Evolutionary conservation across 2,113 vertebrate genomes (phyloP).

Genomic region (Damaliscus lunatus): DNA sequence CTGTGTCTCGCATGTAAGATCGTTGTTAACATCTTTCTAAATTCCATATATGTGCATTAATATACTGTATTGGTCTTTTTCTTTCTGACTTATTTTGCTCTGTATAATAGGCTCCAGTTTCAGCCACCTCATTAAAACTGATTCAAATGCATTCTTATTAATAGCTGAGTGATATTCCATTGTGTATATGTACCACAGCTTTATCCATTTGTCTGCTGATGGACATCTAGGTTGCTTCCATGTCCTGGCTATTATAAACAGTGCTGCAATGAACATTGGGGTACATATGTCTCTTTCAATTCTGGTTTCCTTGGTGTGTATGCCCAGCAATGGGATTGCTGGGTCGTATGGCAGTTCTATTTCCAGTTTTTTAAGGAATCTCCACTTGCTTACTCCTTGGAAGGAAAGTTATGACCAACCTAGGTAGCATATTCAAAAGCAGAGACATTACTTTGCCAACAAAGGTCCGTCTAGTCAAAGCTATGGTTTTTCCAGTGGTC

Average conservation of each 20-base stretch:
- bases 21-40: not conserved
- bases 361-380: not conserved
- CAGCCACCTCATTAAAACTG: not conserved
- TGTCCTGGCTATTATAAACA: not conserved
- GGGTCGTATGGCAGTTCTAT: not conserved
- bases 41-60: not conserved
- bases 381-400: not conserved
- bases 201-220: not conserved
- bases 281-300: not conserved
- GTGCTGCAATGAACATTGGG: not conserved
- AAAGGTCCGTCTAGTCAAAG: too few species aligned
- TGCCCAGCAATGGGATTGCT: not conserved
- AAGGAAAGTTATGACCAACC: too few species aligned
- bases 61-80: not conserved
- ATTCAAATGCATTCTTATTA: not conserved
- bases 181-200: not conserved
- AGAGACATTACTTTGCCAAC: too few species aligned
- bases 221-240: not conserved
- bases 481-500: too few species aligned
- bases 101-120: not conserved
- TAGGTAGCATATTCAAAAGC: too few species aligned
- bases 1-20: not conserved
- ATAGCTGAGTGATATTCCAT: not conserved
- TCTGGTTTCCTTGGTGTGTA: not conserved
- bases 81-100: not conserved